Base-by-base conservation (phyloP, 1,140 invertebrate genomes). In the Trichonephila clavipes region DNA sequence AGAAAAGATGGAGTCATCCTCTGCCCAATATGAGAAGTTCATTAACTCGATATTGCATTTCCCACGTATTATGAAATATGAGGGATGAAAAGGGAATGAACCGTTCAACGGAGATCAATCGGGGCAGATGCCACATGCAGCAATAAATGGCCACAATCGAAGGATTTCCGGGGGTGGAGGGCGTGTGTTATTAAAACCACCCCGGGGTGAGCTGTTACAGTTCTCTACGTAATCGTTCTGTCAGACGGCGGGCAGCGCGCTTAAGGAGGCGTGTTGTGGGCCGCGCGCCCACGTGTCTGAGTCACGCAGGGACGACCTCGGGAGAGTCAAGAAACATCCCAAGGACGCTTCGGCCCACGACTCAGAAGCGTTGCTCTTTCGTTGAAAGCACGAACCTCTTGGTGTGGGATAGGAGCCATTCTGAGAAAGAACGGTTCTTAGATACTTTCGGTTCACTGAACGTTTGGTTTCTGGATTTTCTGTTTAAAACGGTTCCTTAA, bases 321-420 rank as follows among this genome's bases (percentile, higher is more conserved):
- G 69, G 64, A 66, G 64, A 66, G 64, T 66, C 64, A 66, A 66
- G 64, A 19, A 66, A 66, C 64, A 66, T 66, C 69, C 69, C 69
- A 72, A 24, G 69, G 24, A 24, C 24, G 24, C 14, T 8, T 24
- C 24, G 69, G 64, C 28, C 69, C n/a, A 72, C 69, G 69, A 24
- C 69, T 24, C 12, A 34, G 64, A 66, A n/a, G n/a, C 64, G 19
- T 66, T 66, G 64, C 64, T 66, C 64, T 66, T 66, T n/a, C 64
- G 64, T 10, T 21, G 64, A 66, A 66, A n/a, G 21, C 64, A 66
- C 64, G n/a, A 51, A 10, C 51, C n/a, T n/a, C 19, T 66, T 21
- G n/a, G 64, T 66, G 64, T 66, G n/a, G 64, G 64, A 66, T n/a
- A 1, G 64, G 8, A 66, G n/a, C n/a, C 64, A 21, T 24, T 66